A percentile compares a stretch with the other conserved stretches of the same genome.
These are phyloP conservation scores for Zaprionus nigranus DNA, from an alignment of 1,140 invertebrate species.

Conservation along the genomic window DNA sequence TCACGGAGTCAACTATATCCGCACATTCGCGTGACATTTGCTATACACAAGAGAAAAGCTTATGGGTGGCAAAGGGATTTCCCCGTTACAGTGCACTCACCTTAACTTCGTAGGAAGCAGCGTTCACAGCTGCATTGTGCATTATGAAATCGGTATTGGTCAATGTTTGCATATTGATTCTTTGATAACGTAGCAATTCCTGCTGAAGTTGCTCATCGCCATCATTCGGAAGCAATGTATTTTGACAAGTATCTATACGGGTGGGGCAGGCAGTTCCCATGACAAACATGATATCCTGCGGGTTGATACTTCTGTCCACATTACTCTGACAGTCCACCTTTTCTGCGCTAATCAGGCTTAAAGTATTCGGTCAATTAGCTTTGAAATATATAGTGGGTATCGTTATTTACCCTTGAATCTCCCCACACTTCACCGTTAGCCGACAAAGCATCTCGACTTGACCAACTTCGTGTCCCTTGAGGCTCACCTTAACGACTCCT, in stretches of 20 bases:
- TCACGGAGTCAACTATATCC: constrained; percentile 50
- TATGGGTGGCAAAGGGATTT: neutral
- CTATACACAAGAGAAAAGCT: constrained; percentile 2
- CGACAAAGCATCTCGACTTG: constrained; percentile 48
- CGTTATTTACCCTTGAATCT: constrained; percentile 25
- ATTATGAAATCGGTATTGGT: constrained; percentile 6
- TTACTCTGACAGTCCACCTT: neutral
- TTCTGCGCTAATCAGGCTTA: neutral
- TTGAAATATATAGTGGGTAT: neutral
- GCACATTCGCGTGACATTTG: constrained; percentile 64
- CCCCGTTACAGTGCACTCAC: constrained; percentile 16
- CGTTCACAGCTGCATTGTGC: constrained; percentile 14
- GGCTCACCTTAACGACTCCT: constrained; percentile 12
- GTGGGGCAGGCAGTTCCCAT: constrained; percentile 6
- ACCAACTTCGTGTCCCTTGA: constrained; percentile 19
- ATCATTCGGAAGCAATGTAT: neutral
- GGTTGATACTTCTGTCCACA: constrained; percentile 20
- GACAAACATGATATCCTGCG: constrained; percentile 43
- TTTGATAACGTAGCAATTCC: constrained; percentile 21
- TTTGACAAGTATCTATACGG: neutral
- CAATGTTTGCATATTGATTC: neutral
- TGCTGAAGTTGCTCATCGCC: constrained; percentile 3
- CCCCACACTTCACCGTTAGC: constrained; percentile 39
- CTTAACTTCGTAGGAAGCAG: constrained; percentile 56
- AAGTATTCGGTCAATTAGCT: neutral